Conservation (phyloP, 2,113 vertebrate species). For the Oriolus oriolus region DNA sequence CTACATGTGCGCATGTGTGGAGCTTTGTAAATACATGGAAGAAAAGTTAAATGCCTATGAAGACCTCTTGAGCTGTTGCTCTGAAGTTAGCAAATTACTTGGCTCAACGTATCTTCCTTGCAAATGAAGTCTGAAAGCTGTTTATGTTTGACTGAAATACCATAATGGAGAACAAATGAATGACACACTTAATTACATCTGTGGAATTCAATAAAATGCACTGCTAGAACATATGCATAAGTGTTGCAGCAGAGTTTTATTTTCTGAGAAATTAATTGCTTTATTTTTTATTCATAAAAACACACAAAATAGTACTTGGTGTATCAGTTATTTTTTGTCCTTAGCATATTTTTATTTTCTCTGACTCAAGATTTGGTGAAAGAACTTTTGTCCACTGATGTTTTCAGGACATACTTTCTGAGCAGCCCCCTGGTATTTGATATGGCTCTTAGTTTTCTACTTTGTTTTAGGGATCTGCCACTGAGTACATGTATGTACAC, state of each 20-base stretch:
- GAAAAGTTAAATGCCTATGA: neutral
- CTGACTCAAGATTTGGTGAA: neutral
- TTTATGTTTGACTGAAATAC: conserved; percentile 43
- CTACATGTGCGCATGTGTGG: neutral
- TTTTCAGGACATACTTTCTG: neutral
- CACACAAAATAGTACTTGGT: neutral
- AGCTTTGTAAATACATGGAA: neutral
- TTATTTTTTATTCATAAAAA: conserved; percentile 31
- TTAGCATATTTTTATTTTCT: neutral
- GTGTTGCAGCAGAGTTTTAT: neutral
- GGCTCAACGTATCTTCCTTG: neutral
- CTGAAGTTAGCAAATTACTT: conserved; percentile 14
- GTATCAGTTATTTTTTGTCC: neutral
- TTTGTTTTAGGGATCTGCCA: neutral
- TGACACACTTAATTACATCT: conserved; percentile 44
- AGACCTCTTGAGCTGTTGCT: neutral
- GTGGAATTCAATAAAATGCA: conserved; percentile 34
- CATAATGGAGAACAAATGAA: conserved; percentile 37
- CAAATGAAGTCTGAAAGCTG: conserved; percentile 17
- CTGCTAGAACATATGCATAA: conserved; percentile 3
- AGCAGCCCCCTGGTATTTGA: neutral
- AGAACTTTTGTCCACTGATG: neutral
- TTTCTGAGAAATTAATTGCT: conserved; percentile 29
- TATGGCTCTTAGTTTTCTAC: neutral
- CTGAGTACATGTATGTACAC: rapidly evolving